phyloP scores from a whole-genome alignment of 2,888 invertebrate genomes.

The Tetramorium bicarinatum region DNA sequence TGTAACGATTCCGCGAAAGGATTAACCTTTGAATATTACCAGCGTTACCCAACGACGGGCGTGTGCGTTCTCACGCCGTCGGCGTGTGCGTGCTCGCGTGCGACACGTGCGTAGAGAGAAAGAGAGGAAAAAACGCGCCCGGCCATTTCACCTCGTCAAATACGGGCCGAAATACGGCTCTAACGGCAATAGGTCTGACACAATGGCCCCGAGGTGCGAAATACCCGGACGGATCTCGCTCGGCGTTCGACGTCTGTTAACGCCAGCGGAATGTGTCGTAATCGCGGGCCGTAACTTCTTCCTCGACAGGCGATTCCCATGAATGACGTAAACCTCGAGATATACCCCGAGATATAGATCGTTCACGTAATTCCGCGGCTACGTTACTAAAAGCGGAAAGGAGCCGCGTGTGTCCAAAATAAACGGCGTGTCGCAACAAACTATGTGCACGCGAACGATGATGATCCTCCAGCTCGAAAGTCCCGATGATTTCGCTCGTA shows the following conservation, averaged over 20 bases:
- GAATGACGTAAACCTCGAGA: conserved; percentile 16
- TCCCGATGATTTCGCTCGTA: neutral
- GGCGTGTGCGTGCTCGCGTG: neutral
- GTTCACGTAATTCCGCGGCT: conserved; percentile 13
- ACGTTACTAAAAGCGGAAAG: conserved; percentile 12
- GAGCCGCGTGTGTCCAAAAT: neutral
- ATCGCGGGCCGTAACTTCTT: conserved; percentile 17
- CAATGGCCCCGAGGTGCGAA: conserved; percentile 31
- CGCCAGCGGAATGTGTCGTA: conserved; percentile 22
- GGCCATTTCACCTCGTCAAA: neutral
- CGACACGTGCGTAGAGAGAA: neutral
- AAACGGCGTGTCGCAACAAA: conserved; percentile 20
- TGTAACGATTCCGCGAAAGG: conserved; percentile 37
- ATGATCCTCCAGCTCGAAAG: conserved; percentile 9
- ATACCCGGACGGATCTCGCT: neutral
- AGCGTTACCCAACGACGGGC: neutral
- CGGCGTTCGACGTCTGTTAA: conserved; percentile 1
- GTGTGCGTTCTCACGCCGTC: conserved; percentile 20
- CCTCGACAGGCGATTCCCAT: neutral
- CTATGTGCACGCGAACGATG: neutral
- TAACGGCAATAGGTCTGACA: neutral
- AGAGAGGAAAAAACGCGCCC: neutral
- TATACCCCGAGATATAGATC: conserved; percentile 7
- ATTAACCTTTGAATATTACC: conserved; percentile 45
- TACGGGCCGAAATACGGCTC: neutral